These are phyloP conservation scores for Periophthalmus magnuspinnatus DNA, from an alignment of 2,797 vertebrate species.

Conservation along the genomic window DNA sequence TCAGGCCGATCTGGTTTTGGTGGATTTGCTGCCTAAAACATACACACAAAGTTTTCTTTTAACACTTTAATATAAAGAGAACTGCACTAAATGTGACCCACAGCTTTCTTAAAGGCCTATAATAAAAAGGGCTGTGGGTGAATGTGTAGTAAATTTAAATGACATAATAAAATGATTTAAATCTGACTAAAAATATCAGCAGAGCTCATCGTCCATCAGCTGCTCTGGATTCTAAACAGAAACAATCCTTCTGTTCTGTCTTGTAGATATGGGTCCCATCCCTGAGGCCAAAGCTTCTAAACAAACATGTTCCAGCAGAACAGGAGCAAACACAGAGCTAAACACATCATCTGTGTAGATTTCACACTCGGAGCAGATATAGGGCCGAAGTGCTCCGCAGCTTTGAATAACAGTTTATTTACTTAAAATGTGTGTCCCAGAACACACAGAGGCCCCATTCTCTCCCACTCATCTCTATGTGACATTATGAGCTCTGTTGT, in stretches of 20 bases:
- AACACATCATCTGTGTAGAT: conserved; percentile 70
- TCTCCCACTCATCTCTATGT: conserved; percentile 76
- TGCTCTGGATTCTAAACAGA: too few relatives aligned
- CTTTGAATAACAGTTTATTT: conserved; percentile 93
- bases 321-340: conserved; percentile 52
- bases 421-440: conserved; percentile 79
- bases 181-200: too few relatives aligned
- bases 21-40: too few relatives aligned
- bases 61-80: too few relatives aligned
- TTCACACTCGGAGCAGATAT: conserved; percentile 75
- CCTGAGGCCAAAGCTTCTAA: conserved; percentile 44
- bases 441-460: conserved; percentile 79
- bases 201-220: too few relatives aligned
- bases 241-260: not conserved
- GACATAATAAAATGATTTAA: too few relatives aligned
- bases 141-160: too few relatives aligned
- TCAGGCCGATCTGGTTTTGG: too few relatives aligned
- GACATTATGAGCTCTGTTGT: conserved; percentile 82
- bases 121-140: too few relatives aligned
- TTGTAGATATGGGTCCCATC: conserved; percentile 17
- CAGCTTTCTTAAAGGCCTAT: too few relatives aligned
- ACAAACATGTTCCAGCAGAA: conserved; percentile 61
- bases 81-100: too few relatives aligned
- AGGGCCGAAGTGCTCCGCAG: conserved; percentile 77
- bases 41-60: too few relatives aligned